Evolutionary conservation across 1,140 invertebrate genomes (phyloP).

Genomic region (Bombus pyrosoma): DNA sequence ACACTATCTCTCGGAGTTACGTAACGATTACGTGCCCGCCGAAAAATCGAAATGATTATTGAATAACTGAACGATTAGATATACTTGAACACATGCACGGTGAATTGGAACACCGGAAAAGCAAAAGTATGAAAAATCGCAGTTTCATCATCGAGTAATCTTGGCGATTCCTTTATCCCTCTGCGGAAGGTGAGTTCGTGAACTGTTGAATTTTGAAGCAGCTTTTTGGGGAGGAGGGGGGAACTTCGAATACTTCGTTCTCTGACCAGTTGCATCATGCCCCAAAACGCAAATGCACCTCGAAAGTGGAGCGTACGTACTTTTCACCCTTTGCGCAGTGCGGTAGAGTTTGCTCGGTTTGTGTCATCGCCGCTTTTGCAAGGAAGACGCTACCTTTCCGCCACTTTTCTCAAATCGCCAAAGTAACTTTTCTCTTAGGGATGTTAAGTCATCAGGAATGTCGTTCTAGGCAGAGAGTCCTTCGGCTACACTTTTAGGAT

Average conservation of each 20-base stretch:
- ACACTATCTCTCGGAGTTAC: no score
- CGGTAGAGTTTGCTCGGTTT: slow-evolving; percentile 24
- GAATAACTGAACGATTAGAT: no score
- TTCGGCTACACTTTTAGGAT: no score
- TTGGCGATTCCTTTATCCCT: not conserved
- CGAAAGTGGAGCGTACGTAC: slow-evolving; percentile 37
- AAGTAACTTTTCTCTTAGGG: slow-evolving; percentile 8
- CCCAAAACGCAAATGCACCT: slow-evolving; percentile 28
- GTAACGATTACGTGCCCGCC: rapidly evolving
- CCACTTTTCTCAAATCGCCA: not conserved
- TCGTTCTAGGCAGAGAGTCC: not conserved
- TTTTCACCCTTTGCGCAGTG: slow-evolving; percentile 44
- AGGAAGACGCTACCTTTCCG: slow-evolving; percentile 10
- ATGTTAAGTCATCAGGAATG: slow-evolving; percentile 13
- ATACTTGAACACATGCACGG: no score
- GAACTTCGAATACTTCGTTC: not conserved
- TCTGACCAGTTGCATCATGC: not conserved
- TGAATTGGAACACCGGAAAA: not conserved
- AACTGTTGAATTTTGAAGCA: not conserved
- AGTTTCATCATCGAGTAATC: not conserved
- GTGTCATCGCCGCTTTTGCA: not conserved
- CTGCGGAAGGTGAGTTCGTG: not conserved
- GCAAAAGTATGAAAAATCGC: not conserved
- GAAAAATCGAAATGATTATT: no score
- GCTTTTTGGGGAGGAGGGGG: not conserved